Evolutionary conservation across 2,113 vertebrate genomes (phyloP), one percentile per base, ranked within the genome.

Genomic region (Uropsilus gracilis): DNA sequence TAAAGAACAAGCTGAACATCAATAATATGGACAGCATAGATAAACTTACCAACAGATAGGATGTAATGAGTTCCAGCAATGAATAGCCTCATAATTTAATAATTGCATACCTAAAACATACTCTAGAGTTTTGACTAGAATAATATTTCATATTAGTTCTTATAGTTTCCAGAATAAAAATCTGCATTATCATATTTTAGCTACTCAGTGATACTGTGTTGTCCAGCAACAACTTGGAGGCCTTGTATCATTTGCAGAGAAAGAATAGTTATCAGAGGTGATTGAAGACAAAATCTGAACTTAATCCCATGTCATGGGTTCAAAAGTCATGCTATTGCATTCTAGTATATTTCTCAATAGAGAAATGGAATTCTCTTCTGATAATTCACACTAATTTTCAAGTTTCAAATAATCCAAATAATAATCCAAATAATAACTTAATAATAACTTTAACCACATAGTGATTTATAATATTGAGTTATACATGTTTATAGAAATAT

Each of bases 91-190:
- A 61, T 80, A 78, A 76, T 16, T 55, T 86, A 82, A 72, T 7
- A 88, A 53, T 91, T 93, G 16, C 11, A 68, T 84, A 53, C 59
- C 46, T 87, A 87, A 42, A 87, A 83, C 48, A 80, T 48, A 69
- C 55, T 59, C 16, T 44, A 72, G 6, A 55, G 3, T 91, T 66
- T 69, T 78, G 26, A 30, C 57, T 78, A 90, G 30, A 88, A n/a
- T 77, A 50, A 63, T 64, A 85, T 72, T 82, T 88, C 24, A 28
- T 30, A 34, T 26, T 34, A 82, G 10, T n/a, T 57, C 39, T 63
- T 75, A 80, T 1, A 91, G 13, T 48, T 89, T 71, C 17, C 11
- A 32, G 22, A 57, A 53, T 53, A 76, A 82, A 88, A 73, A 78
- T 50, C 55, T n/a, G 6, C 8, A 39, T 68, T 73, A 72, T 57